Base-by-base conservation (phyloP, 2,888 invertebrate species). In the Tetragonula carbonaria region DNA sequence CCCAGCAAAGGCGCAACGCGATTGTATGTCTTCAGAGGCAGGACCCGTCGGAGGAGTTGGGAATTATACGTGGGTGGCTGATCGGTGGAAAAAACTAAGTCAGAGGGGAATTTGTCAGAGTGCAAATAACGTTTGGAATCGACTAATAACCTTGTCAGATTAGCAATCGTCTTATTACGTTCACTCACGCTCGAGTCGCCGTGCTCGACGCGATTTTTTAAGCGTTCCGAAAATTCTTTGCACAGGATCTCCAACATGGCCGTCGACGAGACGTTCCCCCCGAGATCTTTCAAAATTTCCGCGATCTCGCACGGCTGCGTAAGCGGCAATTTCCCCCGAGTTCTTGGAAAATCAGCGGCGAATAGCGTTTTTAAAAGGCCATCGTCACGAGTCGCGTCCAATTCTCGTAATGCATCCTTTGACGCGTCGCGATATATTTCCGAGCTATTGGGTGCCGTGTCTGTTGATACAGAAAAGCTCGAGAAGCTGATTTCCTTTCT, bases 51-150 rank as follows among this genome's bases (percentile, higher is more conserved):
- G 14, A 94, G 82, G 85, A 92, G 90, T 5, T 91, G 92, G 50
- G 90, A 80, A 86, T 93, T 92, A 76, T 88, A 87, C n/a, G 84
- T 73, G 21, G 86, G 85, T 16, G 92, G 89, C 94, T 94, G 93
- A 87, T 91, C 82, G n/a, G 87, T 76, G 86, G 92, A 92, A 77
- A 92, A 92, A 80, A 88, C 33, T 51, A 91, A 89, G 81, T 93
- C 81, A 91, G 91, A 88, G 45, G 90, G 83, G 28, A 90, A 90
- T 53, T 84, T 87, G 57, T 86, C 82, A 33, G 91, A 85, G 82
- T 86, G 77, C 77, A 93, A 88, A 84, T 93, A 93, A 77, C 85
- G 88, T 80, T 90, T 93, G 8, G 93, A 94, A 23, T 94, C 92
- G 8, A 87, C 84, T 53, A 94, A 88, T 66, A 93, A 88, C 79